Conservation (phyloP, 2,888 invertebrate genomes). For the Aphidoletes aphidimyza region DNA sequence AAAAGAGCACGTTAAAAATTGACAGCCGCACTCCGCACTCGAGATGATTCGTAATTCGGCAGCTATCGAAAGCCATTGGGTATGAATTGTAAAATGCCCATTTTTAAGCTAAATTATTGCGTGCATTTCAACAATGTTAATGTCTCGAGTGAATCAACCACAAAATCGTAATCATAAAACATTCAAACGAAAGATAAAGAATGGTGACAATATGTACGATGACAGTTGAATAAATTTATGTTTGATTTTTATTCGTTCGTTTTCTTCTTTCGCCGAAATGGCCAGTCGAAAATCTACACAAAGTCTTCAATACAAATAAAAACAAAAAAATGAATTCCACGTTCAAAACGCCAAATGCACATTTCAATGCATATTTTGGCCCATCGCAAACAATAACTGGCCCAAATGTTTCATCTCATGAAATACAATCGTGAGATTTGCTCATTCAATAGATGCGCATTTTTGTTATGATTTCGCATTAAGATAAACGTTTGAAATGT, state of each 20-base stretch:
- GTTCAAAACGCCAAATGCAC: no score
- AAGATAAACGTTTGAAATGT: not conserved
- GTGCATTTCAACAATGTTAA: not conserved
- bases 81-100: no score
- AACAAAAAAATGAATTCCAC: not conserved
- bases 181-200: not conserved
- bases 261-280: not conserved
- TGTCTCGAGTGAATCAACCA: not conserved
- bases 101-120: slow-evolving; percentile 9
- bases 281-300: not conserved
- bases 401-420: not conserved
- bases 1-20: not conserved
- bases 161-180: not conserved
- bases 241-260: not conserved
- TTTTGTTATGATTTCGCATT: not conserved
- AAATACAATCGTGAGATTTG: slow-evolving; percentile 2
- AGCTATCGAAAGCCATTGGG: not conserved
- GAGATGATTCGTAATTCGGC: not conserved
- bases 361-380: no score
- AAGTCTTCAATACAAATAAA: not conserved
- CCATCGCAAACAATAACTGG: slow-evolving; percentile 1
- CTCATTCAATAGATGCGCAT: not conserved
- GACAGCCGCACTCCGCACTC: not conserved
- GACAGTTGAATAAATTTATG: slow-evolving; percentile 22
- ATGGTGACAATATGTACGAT: slow-evolving; percentile 7